Base-by-base conservation (phyloP, 2,113 vertebrate genomes). In the Orthonyx spaldingii region DNA sequence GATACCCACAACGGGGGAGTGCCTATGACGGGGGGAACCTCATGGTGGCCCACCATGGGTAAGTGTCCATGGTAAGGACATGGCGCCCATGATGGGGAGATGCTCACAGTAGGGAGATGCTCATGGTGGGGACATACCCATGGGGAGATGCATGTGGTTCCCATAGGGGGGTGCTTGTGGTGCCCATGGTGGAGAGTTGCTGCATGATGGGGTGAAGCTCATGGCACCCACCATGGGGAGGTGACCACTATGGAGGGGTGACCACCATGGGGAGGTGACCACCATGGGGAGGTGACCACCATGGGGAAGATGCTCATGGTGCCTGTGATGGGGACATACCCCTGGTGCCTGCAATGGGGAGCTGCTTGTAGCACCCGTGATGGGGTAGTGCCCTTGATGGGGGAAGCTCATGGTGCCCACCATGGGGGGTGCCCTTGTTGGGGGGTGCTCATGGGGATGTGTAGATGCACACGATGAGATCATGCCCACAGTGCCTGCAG, bases 311-410 rank as follows among this genome's bases (percentile, higher is more conserved):
- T 49, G 30, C 12, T 44, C 26, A 17, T 32, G 52, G 37, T 86
- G 47, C 11, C 47, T 24, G 6, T 3, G 30, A 12, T 46, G 32
- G 33, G 46, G n/a, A 6, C 13, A 8, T 9, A 16, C 12, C 11
- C 28, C 1, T n/a, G 26, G 24, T 64, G 27, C 26, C 33, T 30
- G 5, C 10, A 19, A 6, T 15, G 17, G 12, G 47, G 33, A 35
- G 27, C 59, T 27, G 33, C 24, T 28, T 37, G 10, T 37, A 30
- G 46, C 2, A 1, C 22, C 30, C 0, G 0, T 7, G 2, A 30
- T 14, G 23, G 50, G 13, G 30, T 35, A 33, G 10, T 84, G 52
- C 9, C 47, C 30, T 8, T 2, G 1, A 32, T 8, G 28, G 24
- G 39, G 9, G 23, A 47, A 30, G 11, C 9, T 57, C n/a, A 10